Conservation (phyloP, 2,113 vertebrate species). For the Callithrix jacchus region DNA sequence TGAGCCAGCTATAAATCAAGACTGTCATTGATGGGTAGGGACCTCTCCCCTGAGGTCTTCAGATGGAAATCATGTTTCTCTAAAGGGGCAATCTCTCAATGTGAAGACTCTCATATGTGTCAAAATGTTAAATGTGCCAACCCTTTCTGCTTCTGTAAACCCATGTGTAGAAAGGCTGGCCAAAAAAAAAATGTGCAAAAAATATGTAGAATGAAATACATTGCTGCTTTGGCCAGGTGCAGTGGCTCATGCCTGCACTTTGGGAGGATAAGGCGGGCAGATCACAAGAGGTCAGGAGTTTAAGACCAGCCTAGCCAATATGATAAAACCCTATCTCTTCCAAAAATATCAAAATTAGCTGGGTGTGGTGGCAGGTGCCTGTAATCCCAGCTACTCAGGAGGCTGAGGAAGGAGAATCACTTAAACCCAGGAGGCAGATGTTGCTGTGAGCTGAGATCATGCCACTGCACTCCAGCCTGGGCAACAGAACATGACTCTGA, state of each 20-base stretch:
- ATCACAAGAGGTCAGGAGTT: too few relatives aligned
- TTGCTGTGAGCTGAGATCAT: background rate
- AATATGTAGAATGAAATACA: background rate
- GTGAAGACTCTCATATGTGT: background rate
- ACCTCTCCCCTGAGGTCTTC: background rate
- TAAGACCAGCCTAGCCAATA: too few relatives aligned
- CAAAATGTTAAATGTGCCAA: background rate
- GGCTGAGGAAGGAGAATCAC: too few relatives aligned
- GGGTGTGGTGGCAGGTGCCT: fast-evolving
- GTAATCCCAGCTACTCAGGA: too few relatives aligned
- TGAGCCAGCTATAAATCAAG: background rate
- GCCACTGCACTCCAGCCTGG: background rate
- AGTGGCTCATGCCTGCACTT: background rate
- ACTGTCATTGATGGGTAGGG: background rate
- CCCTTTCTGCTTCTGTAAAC: background rate
- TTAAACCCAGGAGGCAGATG: background rate
- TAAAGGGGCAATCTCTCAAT: background rate
- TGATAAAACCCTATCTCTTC: too few relatives aligned
- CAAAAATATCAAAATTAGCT: too few relatives aligned
- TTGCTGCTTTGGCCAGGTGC: background rate
- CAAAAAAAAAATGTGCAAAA: background rate
- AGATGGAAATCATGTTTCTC: background rate
- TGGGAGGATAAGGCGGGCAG: too few relatives aligned
- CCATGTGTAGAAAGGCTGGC: background rate
- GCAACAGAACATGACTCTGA: too few relatives aligned